Percentiles rank a stretch among this genome's conserved stretches.
Conservation (phyloP, 92 coral and sea anemone genomes). For the Porites divaricata region DNA sequence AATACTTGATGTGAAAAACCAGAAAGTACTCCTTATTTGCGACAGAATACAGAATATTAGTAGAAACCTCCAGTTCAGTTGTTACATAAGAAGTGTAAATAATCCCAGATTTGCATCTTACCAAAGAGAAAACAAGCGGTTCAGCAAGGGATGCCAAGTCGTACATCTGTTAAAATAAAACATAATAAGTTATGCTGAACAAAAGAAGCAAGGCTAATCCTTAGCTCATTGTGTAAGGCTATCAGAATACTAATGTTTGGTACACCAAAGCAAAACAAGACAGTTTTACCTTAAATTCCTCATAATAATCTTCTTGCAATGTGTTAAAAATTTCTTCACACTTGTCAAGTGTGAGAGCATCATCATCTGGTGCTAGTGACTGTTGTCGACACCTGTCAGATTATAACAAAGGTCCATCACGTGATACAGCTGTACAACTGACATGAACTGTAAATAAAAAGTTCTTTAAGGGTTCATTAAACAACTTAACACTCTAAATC, state of each 20-base stretch:
- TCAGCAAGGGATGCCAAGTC: slow-evolving; percentile 88
- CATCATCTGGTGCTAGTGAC: slow-evolving; percentile 67
- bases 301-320: slow-evolving; percentile 86
- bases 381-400: slow-evolving; percentile 77
- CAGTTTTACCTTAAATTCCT: slow-evolving; percentile 85
- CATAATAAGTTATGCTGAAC: background rate
- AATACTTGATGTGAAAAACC: too few relatives aligned
- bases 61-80: too few relatives aligned
- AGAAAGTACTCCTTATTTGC: too few relatives aligned
- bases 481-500: too few relatives aligned
- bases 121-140: slow-evolving; percentile 97
- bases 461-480: too few relatives aligned
- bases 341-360: slow-evolving; percentile 68
- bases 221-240: background rate
- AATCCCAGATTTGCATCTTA: slow-evolving; percentile 26
- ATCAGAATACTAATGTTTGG: background rate
- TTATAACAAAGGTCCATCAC: background rate
- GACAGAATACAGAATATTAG: too few relatives aligned
- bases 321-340: slow-evolving; percentile 89
- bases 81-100: too few relatives aligned
- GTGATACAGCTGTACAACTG: too few relatives aligned
- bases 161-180: slow-evolving; percentile 78
- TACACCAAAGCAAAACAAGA: background rate
- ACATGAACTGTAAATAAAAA: too few relatives aligned
- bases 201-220: background rate